Base-by-base conservation (phyloP, 1,140 invertebrate genomes). In the Drosophila teissieri region DNA sequence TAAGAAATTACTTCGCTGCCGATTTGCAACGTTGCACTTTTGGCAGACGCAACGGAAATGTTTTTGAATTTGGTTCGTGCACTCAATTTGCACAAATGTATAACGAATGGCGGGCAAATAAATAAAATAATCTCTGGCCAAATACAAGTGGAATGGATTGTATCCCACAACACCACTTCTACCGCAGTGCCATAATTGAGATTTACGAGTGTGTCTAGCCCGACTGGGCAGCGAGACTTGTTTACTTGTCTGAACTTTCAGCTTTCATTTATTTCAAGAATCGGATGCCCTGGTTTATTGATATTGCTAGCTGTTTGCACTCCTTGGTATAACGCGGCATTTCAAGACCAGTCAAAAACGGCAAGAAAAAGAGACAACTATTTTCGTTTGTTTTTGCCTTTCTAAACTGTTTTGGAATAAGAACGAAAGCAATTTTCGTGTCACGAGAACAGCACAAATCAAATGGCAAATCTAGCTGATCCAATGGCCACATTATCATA, bases 131-230 rank as follows among this genome's bases (percentile, higher is more conserved):
- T 57, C 67, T 81, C 37, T 48, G 10, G 44, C n/a, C 12, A 51
- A 49, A 61, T 57, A 39, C 54, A 52, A 53, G 6, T 24, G n/a
- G n/a, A 74, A 74, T 8, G 17, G 36, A 45, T 36, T 37, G 37
- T 27, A 54, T 44, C 46, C 37, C 36, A 4, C 15, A 40, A 2
- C 19, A 19, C 53, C 12, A 36, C 42, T 46, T 17, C 24, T 15
- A 42, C 44, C 39, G 46, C 62, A 57, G 49, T 5, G 46, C 22
- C 79, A 76, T 81, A 84, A 83, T 80, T 65, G 56, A 80, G 64
- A 83, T 84, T 76, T 80, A 84, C n/a, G n/a, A n/a, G n/a, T n/a
- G n/a, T 80, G n/a, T 63, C 10, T 49, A 17, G 48, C 48, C 8
- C 31, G 45, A 53, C 31, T 67, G 10, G 62, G n/a, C 7, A 6